phyloP scores from a whole-genome alignment of 2,888 invertebrate genomes.

The Lycia hirtaria region DNA sequence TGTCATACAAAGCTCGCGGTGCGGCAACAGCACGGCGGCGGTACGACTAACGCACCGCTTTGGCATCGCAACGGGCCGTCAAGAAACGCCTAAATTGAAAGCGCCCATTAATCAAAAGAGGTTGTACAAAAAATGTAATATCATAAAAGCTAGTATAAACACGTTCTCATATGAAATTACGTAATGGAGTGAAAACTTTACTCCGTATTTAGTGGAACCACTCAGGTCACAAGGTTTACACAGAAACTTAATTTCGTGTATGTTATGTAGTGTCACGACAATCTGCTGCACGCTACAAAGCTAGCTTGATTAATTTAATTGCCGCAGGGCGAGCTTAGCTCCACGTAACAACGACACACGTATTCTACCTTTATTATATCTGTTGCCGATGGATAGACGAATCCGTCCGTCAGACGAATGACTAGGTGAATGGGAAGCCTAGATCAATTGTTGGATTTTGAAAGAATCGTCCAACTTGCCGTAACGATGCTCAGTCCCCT shows the following conservation, averaged over 20 bases:
- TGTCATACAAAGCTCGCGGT: too few relatives aligned
- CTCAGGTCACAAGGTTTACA: conserved; percentile 38
- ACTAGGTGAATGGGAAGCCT: too few relatives aligned
- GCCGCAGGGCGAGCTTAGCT: conserved; percentile 42
- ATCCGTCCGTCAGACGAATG: too few relatives aligned
- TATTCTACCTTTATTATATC: conserved; percentile 40
- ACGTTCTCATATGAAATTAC: conserved; percentile 18
- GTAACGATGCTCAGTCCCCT: too few relatives aligned
- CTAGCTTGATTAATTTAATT: conserved; percentile 56
- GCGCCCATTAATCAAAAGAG: conserved; percentile 25
- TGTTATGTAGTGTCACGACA: conserved; percentile 45
- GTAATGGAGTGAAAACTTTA: conserved; percentile 31
- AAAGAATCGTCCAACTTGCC: too few relatives aligned
- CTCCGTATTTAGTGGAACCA: conserved; percentile 26
- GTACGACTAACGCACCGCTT: too few relatives aligned
- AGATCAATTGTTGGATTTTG: too few relatives aligned
- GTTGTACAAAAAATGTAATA: conserved; percentile 23
- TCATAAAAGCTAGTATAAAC: conserved; percentile 21
- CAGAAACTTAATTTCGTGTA: conserved; percentile 41
- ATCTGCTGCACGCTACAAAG: conserved; percentile 50
- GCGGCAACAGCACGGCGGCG: too few relatives aligned
- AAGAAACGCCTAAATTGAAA: too few relatives aligned
- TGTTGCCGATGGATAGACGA: too few relatives aligned
- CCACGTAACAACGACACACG: conserved; percentile 40
- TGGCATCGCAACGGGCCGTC: too few relatives aligned